Evolutionary conservation across 2,888 invertebrate species (phyloP).

Genomic region (Drosophila yooni): DNA sequence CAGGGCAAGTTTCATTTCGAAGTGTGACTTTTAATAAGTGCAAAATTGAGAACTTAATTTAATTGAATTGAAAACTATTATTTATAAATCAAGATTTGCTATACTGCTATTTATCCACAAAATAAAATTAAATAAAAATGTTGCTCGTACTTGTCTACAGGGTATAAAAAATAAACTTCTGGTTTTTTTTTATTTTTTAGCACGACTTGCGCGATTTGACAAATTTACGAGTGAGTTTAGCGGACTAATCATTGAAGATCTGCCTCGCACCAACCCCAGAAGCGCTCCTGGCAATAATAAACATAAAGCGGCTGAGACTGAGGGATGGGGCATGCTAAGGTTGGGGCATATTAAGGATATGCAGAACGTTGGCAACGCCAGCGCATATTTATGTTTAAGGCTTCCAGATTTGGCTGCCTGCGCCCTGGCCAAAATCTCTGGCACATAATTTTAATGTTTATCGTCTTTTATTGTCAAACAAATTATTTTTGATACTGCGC

Average conservation of each 20-base stretch:
- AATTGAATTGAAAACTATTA: neutral
- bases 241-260: conserved; percentile 77
- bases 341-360: conserved; percentile 50
- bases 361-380: conserved; percentile 61
- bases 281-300: conserved; percentile 61
- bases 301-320: conserved; percentile 43
- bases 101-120: neutral
- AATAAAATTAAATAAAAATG: neutral
- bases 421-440: conserved; percentile 51
- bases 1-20: accelerated
- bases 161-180: conserved; percentile 13
- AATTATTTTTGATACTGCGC: conserved; percentile 84
- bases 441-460: conserved; percentile 84
- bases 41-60: neutral
- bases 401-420: conserved; percentile 24
- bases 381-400: conserved; percentile 48
- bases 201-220: conserved; percentile 73
- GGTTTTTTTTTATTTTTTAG: conserved; percentile 7
- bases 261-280: conserved; percentile 27
- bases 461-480: conserved; percentile 85
- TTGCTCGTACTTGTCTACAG: neutral
- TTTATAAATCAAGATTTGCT: neutral
- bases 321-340: conserved; percentile 32
- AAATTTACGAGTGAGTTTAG: conserved; percentile 80
- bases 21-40: neutral